These are phyloP conservation scores for Drosophila varians DNA, from an alignment of 1,140 invertebrate genomes.

Conservation along the genomic window DNA sequence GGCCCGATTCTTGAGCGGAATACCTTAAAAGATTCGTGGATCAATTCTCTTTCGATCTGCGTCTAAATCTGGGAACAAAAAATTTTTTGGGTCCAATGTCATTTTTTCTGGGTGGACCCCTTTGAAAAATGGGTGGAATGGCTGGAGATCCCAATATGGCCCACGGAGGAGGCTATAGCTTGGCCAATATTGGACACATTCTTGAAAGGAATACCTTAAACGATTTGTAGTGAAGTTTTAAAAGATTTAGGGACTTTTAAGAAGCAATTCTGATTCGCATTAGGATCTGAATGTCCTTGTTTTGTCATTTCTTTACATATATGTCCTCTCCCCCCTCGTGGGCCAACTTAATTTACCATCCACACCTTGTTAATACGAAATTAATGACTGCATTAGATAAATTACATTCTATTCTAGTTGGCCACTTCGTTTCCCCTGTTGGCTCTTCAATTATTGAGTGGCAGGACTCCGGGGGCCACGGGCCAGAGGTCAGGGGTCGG, in stretches of 20 bases:
- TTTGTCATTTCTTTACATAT: not conserved
- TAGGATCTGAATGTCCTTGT: not conserved
- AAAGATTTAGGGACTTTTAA: not conserved
- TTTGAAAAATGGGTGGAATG: too few species aligned
- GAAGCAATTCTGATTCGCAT: not conserved
- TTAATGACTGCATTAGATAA: constrained; percentile 80
- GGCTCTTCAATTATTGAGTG: constrained; percentile 58
- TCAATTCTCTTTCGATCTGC: too few species aligned
- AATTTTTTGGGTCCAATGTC: too few species aligned
- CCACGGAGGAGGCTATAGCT: too few species aligned
- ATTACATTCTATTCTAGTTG: constrained; percentile 51
- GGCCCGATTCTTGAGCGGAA: too few species aligned
- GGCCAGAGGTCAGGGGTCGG: constrained; percentile 10
- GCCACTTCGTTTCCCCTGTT: constrained; percentile 4
- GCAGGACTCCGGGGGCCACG: constrained; percentile 8
- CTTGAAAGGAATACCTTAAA: too few species aligned
- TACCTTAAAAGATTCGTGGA: too few species aligned
- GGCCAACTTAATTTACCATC: constrained; percentile 49
- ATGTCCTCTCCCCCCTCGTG: not conserved
- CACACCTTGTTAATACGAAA: constrained; percentile 78
- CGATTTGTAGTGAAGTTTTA: not conserved
- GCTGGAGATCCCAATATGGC: too few species aligned
- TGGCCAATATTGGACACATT: too few species aligned
- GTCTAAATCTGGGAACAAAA: too few species aligned
- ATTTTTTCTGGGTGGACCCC: too few species aligned